Percentiles rank a stretch among this genome's conserved stretches.
Evolutionary conservation across 2,797 vertebrate genomes (phyloP).

Genomic region (Phoxinus dragarum): DNA sequence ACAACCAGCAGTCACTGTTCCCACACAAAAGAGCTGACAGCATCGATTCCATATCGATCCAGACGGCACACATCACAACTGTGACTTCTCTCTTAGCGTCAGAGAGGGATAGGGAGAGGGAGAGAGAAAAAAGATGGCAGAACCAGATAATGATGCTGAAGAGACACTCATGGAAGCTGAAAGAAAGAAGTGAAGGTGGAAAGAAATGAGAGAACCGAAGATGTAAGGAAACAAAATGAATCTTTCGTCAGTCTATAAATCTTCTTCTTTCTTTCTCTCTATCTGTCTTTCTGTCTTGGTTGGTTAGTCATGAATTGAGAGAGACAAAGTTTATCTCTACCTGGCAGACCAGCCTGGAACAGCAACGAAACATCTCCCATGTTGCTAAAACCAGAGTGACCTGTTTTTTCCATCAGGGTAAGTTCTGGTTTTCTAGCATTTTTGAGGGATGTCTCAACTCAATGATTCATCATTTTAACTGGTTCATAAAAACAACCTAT

Average conservation of each 20-base stretch:
- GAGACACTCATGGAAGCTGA: conserved; percentile 26
- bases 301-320: not conserved
- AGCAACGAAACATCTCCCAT: not conserved
- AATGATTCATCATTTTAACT: not conserved
- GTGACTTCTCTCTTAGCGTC: conserved; percentile 43
- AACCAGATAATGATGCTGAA: conserved; percentile 20
- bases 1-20: conserved; percentile 41
- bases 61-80: conserved; percentile 56
- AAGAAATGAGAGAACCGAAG: not conserved
- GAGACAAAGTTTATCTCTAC: not conserved
- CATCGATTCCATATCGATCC: conserved; percentile 68
- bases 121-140: not conserved
- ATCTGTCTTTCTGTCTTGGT: not conserved
- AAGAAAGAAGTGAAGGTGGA: not conserved
- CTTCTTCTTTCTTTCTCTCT: not conserved
- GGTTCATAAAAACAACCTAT: not conserved
- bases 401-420: not conserved
- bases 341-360: not conserved
- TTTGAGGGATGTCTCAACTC: not conserved
- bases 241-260: not conserved
- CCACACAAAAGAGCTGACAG: conserved; percentile 55
- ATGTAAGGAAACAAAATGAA: not conserved
- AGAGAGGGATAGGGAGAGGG: not conserved
- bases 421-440: not conserved
- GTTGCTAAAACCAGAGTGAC: not conserved